These are phyloP conservation scores for Busseola fusca DNA, from an alignment of 2,888 invertebrate genomes.

Conservation along the genomic window DNA sequence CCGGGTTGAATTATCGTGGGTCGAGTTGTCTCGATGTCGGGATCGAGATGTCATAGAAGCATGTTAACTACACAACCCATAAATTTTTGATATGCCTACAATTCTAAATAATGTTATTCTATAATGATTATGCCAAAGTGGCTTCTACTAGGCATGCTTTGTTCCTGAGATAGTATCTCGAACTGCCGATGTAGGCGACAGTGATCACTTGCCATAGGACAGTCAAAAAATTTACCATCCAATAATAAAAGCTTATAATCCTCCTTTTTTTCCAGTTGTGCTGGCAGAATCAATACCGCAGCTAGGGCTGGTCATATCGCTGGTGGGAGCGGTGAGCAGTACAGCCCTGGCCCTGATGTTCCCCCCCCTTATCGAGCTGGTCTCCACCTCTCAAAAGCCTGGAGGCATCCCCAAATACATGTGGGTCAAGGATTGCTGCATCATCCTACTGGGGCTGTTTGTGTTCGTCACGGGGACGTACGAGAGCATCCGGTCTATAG, in stretches of 20 bases:
- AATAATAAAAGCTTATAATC: not conserved
- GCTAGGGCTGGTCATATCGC: conserved; percentile 95
- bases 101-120: not conserved
- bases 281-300: conserved; percentile 96
- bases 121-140: too few relatives aligned
- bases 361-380: conserved; percentile 95
- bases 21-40: not conserved
- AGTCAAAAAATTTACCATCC: not conserved
- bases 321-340: conserved; percentile 97
- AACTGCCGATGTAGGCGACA: not conserved
- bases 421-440: conserved; percentile 89
- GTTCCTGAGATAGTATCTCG: not conserved
- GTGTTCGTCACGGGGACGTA: conserved; percentile 93
- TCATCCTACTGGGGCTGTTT: conserved; percentile 91
- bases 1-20: not conserved
- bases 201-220: not conserved
- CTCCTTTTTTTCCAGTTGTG: conserved; percentile 89
- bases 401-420: conserved; percentile 83
- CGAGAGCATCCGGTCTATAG: conserved; percentile 91
- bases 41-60: not conserved
- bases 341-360: conserved; percentile 96
- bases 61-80: not conserved
- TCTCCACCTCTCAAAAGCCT: conserved; percentile 90
- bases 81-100: not conserved
- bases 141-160: not conserved